Base-by-base conservation (phyloP, 1,140 invertebrate genomes). In the Zaprionus davidi region DNA sequence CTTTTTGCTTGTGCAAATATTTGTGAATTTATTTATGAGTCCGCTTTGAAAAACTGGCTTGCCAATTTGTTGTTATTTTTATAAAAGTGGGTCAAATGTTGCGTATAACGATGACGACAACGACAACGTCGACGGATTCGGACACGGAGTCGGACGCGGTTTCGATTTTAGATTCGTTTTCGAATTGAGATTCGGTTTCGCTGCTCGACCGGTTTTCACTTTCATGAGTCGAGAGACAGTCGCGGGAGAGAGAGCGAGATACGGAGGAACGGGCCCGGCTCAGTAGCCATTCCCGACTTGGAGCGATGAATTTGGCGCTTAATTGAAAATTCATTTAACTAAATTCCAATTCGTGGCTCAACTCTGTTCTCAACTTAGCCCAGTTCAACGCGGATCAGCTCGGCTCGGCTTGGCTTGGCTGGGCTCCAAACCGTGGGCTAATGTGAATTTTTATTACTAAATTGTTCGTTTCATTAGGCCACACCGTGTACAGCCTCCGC, bases 261-360 rank as follows among this genome's bases (percentile, higher is more conserved):
- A 20, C 20, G 64, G 53, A 53, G 72, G 38, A 41, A 41, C 46
- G 46, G 20, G 46, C 46, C 20, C 17, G 3, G 17, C 46, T 49
- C 17, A 3, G 38, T 44, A n/a, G 17, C 46, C 46, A 22, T 49
- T 51, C 46, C 46, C 46, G 46, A 51, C 46, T 55, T 68, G 53
- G 28, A 53, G 62, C 73, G 76, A 67, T 76, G 68, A 81, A 75
- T 82, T 87, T 87, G 74, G 74, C 84, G 84, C 68, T 70, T 87
- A 81, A 88, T 88, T 87, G 84, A 84, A 87, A 87, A 87, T 88
- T 81, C 78, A 87, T 81, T 88, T 81, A 76, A 69, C 84, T 77
- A 81, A 81, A 79, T 71, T 64, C 56, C 73, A 58, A 44, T 70
- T 62, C 31, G 34, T 44, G 22, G 34, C 34, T 24, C 31, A 56